Evolutionary conservation across 2,888 invertebrate species (phyloP).

Genomic region (Cataglyphis albicans): DNA sequence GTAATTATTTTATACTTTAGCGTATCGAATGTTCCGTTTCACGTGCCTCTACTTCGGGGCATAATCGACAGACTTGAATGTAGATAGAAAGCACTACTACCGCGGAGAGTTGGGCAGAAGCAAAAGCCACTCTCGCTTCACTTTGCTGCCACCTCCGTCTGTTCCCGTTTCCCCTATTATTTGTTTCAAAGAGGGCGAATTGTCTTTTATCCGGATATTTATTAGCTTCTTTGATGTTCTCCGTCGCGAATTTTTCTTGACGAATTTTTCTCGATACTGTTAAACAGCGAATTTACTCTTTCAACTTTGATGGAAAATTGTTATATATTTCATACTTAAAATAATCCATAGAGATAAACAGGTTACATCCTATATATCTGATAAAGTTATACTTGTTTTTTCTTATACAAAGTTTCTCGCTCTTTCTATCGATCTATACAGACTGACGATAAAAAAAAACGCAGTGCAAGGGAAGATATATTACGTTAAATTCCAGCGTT

Average conservation of each 20-base stretch:
- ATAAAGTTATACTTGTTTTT: neutral
- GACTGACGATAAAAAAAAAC: neutral
- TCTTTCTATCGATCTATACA: neutral
- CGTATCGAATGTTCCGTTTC: slow-evolving; percentile 45
- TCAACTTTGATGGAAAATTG: slow-evolving; percentile 4
- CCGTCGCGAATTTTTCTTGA: slow-evolving; percentile 67
- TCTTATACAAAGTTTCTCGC: neutral
- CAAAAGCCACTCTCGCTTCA: slow-evolving; percentile 41
- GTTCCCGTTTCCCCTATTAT: slow-evolving; percentile 43
- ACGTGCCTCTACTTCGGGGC: slow-evolving; percentile 35
- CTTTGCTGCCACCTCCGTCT: slow-evolving; percentile 23
- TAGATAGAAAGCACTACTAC: slow-evolving; percentile 37
- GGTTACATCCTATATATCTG: neutral
- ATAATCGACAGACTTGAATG: slow-evolving; percentile 44
- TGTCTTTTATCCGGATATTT: slow-evolving; percentile 79
- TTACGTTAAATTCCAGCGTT: slow-evolving; percentile 32
- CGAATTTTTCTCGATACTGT: neutral
- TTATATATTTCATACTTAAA: slow-evolving; percentile 26
- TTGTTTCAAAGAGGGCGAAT: slow-evolving; percentile 71
- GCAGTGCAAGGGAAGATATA: slow-evolving; percentile 1
- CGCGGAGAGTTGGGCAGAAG: slow-evolving; percentile 24
- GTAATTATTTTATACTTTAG: slow-evolving; percentile 50
- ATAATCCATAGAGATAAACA: neutral
- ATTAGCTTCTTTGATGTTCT: slow-evolving; percentile 81
- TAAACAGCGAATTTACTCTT: slow-evolving; percentile 14